Evolutionary conservation across 2,797 vertebrate species (phyloP).

Genomic region (Acanthurus lineatus): DNA sequence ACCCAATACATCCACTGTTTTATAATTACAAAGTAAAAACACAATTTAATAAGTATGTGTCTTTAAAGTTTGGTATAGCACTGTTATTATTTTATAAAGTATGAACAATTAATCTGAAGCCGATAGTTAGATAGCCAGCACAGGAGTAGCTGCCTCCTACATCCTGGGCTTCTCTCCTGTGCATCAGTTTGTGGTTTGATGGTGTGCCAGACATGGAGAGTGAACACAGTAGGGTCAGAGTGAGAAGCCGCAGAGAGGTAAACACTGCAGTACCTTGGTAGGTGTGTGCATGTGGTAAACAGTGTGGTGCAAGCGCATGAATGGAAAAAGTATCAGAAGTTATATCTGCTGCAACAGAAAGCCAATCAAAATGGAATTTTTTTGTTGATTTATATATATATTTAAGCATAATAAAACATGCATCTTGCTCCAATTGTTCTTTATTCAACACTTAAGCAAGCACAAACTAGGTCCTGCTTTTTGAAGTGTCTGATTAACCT

Average conservation of each 20-base stretch:
- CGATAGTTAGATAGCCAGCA: conserved; percentile 6
- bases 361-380: neutral
- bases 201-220: conserved; percentile 67
- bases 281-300: conserved; percentile 51
- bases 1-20: neutral
- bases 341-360: neutral
- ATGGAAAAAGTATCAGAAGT: neutral
- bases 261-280: conserved; percentile 62
- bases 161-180: conserved; percentile 49
- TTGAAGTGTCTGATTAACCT: neutral
- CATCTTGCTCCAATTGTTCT: neutral
- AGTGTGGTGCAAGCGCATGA: conserved; percentile 3
- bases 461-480: neutral
- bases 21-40: neutral
- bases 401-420: neutral
- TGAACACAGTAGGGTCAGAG: conserved; percentile 54
- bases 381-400: neutral
- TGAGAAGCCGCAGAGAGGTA: conserved; percentile 76
- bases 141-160: conserved; percentile 39
- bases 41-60: neutral
- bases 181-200: conserved; percentile 73
- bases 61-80: neutral
- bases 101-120: conserved; percentile 10
- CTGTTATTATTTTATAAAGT: conserved; percentile 13
- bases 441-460: neutral